Evolutionary conservation across 2,888 invertebrate genomes (phyloP).

Genomic region (Malthinus flaveolus): DNA sequence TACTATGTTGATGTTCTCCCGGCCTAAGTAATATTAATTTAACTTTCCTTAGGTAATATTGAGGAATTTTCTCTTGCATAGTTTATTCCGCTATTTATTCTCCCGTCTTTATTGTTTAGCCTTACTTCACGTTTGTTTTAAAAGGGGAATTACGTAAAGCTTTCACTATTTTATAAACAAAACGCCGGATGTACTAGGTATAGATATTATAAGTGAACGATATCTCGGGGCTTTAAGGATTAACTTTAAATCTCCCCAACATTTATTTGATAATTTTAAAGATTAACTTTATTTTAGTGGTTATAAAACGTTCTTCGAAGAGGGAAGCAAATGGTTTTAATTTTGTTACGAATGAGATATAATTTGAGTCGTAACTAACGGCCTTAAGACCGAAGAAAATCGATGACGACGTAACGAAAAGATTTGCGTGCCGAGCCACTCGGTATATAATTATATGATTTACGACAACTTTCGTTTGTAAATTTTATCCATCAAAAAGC

Average conservation of each 20-base stretch:
- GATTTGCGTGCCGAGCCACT: background rate
- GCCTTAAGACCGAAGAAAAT: too few relatives aligned
- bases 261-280: too few relatives aligned
- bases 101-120: conserved; percentile 14
- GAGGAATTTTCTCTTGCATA: conserved; percentile 24
- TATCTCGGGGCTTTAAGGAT: too few relatives aligned
- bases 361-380: too few relatives aligned
- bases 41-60: conserved; percentile 28
- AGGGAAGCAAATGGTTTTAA: too few relatives aligned
- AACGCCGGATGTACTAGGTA: background rate
- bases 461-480: conserved; percentile 23
- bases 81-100: conserved; percentile 27
- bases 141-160: background rate
- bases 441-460: background rate
- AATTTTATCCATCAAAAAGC: too few relatives aligned
- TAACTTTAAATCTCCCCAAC: too few relatives aligned
- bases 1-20: conserved; percentile 29
- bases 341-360: too few relatives aligned
- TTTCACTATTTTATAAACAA: background rate
- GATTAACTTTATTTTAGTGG: too few relatives aligned
- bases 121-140: background rate
- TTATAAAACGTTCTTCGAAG: too few relatives aligned
- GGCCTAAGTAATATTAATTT: conserved; percentile 29
- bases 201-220: too few relatives aligned
- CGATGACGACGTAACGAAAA: too few relatives aligned